Evolutionary conservation across 2,113 vertebrate genomes (phyloP).

Genomic region (Nipponia nippon): DNA sequence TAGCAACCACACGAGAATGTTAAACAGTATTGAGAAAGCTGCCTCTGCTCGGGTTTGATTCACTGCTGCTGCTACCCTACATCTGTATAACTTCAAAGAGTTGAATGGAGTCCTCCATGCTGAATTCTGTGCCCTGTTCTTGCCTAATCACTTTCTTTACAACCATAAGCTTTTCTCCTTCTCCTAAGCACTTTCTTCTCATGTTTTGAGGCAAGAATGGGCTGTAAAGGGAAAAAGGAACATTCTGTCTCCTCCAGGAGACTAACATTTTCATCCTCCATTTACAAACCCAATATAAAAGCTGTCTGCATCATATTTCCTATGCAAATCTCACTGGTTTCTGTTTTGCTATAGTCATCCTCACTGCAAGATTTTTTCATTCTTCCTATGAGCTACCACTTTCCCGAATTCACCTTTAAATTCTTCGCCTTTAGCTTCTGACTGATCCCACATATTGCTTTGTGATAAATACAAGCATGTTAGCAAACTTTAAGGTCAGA

Average conservation of each 20-base stretch:
- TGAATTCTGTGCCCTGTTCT: background rate
- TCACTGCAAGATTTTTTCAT: background rate
- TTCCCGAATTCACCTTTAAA: background rate
- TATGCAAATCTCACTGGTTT: background rate
- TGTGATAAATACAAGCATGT: background rate
- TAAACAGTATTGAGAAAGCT: background rate
- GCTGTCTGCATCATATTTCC: background rate
- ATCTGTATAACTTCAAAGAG: background rate
- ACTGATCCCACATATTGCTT: background rate
- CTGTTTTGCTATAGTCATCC: background rate
- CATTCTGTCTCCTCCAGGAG: background rate
- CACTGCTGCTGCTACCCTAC: background rate
- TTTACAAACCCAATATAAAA: background rate
- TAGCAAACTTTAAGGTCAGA: background rate
- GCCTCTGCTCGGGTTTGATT: background rate
- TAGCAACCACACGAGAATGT: background rate
- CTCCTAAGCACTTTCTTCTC: background rate
- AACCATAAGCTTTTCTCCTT: background rate
- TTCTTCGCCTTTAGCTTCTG: background rate
- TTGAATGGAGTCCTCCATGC: background rate
- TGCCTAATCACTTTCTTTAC: background rate
- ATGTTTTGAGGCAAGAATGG: background rate
- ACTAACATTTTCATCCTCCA: background rate
- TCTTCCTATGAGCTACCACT: background rate
- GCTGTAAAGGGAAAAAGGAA: background rate